Base-by-base conservation (phyloP, 2,797 vertebrate genomes). In the Rhadinocentrus ornatus region DNA sequence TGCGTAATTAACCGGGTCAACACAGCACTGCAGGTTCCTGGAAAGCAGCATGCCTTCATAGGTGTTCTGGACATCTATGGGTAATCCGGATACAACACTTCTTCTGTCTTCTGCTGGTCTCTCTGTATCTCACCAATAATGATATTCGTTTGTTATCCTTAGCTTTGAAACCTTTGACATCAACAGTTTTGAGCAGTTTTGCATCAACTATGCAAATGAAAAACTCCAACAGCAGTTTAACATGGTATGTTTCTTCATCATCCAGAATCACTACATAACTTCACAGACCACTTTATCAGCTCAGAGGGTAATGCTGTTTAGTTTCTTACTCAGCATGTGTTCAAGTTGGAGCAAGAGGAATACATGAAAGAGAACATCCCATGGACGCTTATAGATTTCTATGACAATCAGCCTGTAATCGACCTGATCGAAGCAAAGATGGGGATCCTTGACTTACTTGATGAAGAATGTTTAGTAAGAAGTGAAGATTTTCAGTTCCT, bases 21-120 rank as follows among this genome's bases (percentile, higher is more conserved):
- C 89, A 89, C 89, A 24, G 96, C 95, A 0, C 92, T 99, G 71
- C 92, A 93, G 86, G 96, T 97, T 65, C 92, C 96, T 44, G 97
- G 96, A 72, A 96, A 96, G 50, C 95, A 96, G 27, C 96, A 97
- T 66, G 94, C 96, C 61, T 99, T 99, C 87, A 97, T 99, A 62
- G 98, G 98, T n/a, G 98, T 99, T 62, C 92, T 99, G 94, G 98
- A 99, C 86, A 99, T 99, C 86, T 99, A 99, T 74, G 98, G 98
- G 98, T 99, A 94, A 83, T 69, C 13, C 69, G 60, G 32, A 71
- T 73, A 52, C 8, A 57, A 22, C 5, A 0, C 2, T n/a, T 26
- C 24, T 24, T 16, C 20, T n/a, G 0, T 69, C 18, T 44, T 41
- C 54, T 2, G 20, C 18, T 20, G 2, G 22, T 66, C 32, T 46